A percentile compares a stretch with the other conserved stretches of the same genome.
Evolutionary conservation across 2,113 vertebrate species (phyloP).

Genomic region (Prietella phreatophila): DNA sequence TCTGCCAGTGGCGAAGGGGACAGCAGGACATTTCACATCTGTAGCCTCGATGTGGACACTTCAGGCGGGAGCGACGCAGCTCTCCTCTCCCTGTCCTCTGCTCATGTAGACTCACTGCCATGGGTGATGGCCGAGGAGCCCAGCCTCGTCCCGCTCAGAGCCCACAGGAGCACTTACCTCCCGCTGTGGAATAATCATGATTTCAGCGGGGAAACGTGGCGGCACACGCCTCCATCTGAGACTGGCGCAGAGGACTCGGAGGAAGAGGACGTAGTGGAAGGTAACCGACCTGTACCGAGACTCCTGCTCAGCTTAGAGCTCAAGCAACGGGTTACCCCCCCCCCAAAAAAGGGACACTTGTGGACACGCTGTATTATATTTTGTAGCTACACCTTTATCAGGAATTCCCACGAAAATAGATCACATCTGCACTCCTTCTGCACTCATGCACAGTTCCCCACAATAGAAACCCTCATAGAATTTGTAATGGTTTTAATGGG

Average conservation of each 20-base stretch:
- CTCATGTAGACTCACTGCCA: constrained; percentile 41
- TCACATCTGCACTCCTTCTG: not conserved
- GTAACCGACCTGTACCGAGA: not conserved
- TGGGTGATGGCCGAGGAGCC: constrained; percentile 42
- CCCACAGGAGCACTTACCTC: constrained; percentile 66
- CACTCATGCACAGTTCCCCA: not conserved
- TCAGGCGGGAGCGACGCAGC: constrained; percentile 27
- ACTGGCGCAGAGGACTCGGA: constrained; percentile 28
- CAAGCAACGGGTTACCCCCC: not conserved
- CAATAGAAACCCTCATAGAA: not conserved
- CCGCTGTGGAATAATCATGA: constrained; percentile 74
- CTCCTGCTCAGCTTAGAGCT: not conserved
- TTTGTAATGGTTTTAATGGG: too few species aligned
- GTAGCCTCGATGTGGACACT: constrained; percentile 52
- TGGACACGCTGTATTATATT: too few species aligned
- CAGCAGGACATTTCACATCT: constrained; percentile 27
- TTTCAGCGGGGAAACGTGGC: constrained; percentile 65
- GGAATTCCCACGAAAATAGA: not conserved
- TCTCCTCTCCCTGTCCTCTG: constrained; percentile 33
- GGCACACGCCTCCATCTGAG: constrained; percentile 50
- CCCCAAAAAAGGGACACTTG: not conserved
- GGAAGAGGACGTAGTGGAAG: constrained; percentile 37
- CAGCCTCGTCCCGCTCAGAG: constrained; percentile 61
- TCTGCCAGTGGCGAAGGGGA: constrained; percentile 30
- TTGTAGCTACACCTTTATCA: not conserved